Base-by-base conservation (phyloP, 1,140 invertebrate species). In the Neodiprion fabricii region DNA sequence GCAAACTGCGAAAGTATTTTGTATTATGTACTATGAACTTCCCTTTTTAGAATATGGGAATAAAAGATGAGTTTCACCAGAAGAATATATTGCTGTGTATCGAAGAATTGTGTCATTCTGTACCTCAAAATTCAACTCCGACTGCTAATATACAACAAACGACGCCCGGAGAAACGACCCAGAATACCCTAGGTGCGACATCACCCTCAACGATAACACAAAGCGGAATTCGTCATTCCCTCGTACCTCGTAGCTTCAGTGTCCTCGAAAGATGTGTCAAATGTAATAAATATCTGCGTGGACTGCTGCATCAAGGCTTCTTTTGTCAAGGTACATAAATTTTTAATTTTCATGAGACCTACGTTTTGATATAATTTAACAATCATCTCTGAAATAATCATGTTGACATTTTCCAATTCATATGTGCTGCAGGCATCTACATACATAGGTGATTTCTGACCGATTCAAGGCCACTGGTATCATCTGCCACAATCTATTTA, bases 31-130 rank as follows among this genome's bases (percentile, higher is more conserved):
- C 5, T 68, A 75, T 73, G 28, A 3, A 40, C 5, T 67, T 82
- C 80, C 85, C 83, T 74, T 86, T 89, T 9, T 86, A 95, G 94
- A 92, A 91, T 81, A 93, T 95, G 91, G 94, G 94, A 70, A 93
- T 95, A 81, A 92, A 92, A 83, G 94, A 95, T 88, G 93, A 94
- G 74, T 94, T 94, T 82, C 93, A 95, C 85, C 92, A 94, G 81
- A 92, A 91, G 81, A 91, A 92, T 67, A 92, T 95, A 77, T 85
- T 95, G 74, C 89, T 91, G 28, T 93, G 92, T 83, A 91, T 95
- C 74, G 92, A 93, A 84, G 93, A 95, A 85, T 86, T 95, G 12
- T 90, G 91, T 84, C 89, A 90, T 78, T 75, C 82, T 81, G 81
- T 67, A 66, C 74, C 70, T 74, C 70, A 72, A 75, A 48, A 47